Evolutionary conservation across 2,797 vertebrate genomes (phyloP), one percentile per base, ranked within the genome.

Genomic region (Tamandua tetradactyla): DNA sequence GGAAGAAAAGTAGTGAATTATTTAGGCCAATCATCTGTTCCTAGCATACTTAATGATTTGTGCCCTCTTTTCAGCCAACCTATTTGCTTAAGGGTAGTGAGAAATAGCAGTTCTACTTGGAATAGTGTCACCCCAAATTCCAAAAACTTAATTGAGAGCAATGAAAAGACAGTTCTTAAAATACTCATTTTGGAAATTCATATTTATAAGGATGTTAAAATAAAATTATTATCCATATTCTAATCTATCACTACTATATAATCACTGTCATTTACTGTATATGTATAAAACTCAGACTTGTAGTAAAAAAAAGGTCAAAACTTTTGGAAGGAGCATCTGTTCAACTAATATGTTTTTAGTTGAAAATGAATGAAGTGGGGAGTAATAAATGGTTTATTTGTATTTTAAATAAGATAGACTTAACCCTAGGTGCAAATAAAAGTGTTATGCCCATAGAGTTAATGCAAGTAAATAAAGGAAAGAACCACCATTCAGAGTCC

Each of bases 121-220:
- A 82, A 14, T 87, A 55, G 4, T 5, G 15, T 66, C 32, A 30
- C 17, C 35, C 42, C 59, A 87, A 93, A 92, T 76, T 71, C n/a
- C 49, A 72, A 49, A 92, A 84, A 66, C 64, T 20, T 61, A 80
- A n/a, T 15, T 52, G 13, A 78, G 55, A 82, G 52, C n/a, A 81
- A 62, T 18, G 27, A 23, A n/a, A n/a, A 93, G 32, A 79, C 32
- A 61, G 35, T 74, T 81, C 61, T 93, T 83, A 47, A 93, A 79
- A 76, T 2, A 88, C 44, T 44, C 30, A 68, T 76, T 76, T 91
- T 59, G 79, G 76, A 89, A 92, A 91, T 47, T n/a, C 5, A 1
- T 57, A 62, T 84, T 87, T 91, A 76, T 32, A 80, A 88, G 20
- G 49, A 22, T 95, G 35, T 52, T 52, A 52, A 89, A 95, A 69